Evolutionary conservation across 2,888 invertebrate genomes (phyloP), one percentile per base, ranked within the genome.

Genomic region (Aethes cnicana): DNA sequence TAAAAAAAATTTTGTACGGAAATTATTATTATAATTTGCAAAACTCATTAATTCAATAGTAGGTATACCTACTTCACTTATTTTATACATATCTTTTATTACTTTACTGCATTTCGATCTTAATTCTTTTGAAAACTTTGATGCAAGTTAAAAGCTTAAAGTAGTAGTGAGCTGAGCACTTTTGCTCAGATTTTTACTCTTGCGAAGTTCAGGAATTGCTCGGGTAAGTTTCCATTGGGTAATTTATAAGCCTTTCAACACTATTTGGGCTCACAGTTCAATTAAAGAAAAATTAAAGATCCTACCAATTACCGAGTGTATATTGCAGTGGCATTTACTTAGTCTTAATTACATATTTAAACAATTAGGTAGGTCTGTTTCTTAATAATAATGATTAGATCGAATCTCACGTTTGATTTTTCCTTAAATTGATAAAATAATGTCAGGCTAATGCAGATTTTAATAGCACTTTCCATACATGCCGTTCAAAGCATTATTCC

Each of bases 101-200:
- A 69, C 70, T 72, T 70, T 68, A 69, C 72, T 72, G 69, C 65
- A 63, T 65, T 77, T 76, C 78, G 75, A 79, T 81, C 77, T 81
- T 77, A 77, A 80, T 76, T 81, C 76, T 70, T 74, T 69, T 75
- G 69, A 68, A 75, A 83, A 83, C 77, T 84, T 79, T 69, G 82
- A 79, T 80, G 79, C 73, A 73, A 81, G 77, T 79, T 81, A 77
- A 81, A 75, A 78, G 77, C 75, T 80, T 81, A 70, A 78, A 79
- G 77, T 74, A 76, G 78, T 75, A 17, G 6, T n/a, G 2, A 69
- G 72, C n/a, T 63, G 68, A 74, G 73, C 68, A 70, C 68, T 80
- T 75, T 69, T 57, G n/a, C 58, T 67, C 60, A 50, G 63, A 71
- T 75, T 74, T 77, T 77, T 73, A 73, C 68, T 76, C 67, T 72